Percentiles rank a stretch among this genome's conserved stretches.
Conservation (phyloP, 2,888 invertebrate genomes). For the Nephrocerus scutellatus region DNA sequence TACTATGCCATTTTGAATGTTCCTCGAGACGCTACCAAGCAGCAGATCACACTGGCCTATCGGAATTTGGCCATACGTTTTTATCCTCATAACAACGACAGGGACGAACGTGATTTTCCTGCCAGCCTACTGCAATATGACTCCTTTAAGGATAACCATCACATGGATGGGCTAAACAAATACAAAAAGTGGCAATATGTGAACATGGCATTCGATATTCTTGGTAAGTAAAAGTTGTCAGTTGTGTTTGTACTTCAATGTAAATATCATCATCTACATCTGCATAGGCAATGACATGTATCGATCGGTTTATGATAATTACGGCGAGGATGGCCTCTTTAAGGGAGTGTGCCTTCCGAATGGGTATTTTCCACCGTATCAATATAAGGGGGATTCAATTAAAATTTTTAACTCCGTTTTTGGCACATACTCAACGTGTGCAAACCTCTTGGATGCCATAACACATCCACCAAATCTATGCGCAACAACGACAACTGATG, state of each 20-base stretch:
- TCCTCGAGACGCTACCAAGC: slow-evolving; percentile 56
- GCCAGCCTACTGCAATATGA: slow-evolving; percentile 29
- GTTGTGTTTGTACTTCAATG: background rate
- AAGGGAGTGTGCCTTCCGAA: slow-evolving; percentile 66
- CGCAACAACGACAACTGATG: slow-evolving; percentile 53
- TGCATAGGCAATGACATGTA: slow-evolving; percentile 43
- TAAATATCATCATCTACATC: slow-evolving; percentile 15
- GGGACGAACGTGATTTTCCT: slow-evolving; percentile 53
- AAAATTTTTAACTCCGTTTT: slow-evolving; percentile 74
- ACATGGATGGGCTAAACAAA: slow-evolving; percentile 31
- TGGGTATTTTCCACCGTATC: slow-evolving; percentile 64
- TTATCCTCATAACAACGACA: slow-evolving; percentile 47
- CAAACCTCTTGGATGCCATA: slow-evolving; percentile 63
- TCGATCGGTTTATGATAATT: slow-evolving; percentile 78
- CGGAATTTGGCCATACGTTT: slow-evolving; percentile 50
- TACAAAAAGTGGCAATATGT: slow-evolving; percentile 46
- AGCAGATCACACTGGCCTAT: slow-evolving; percentile 67
- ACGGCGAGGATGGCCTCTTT: slow-evolving; percentile 81
- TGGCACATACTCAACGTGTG: slow-evolving; percentile 75
- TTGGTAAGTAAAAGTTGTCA: slow-evolving; percentile 46
- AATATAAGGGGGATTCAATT: slow-evolving; percentile 73
- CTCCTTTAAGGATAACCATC: slow-evolving; percentile 23
- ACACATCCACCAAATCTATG: slow-evolving; percentile 59
- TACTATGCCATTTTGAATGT: slow-evolving; percentile 72
- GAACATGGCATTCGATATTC: slow-evolving; percentile 73